Percentiles rank a stretch among this genome's conserved stretches.
phyloP scores from a whole-genome alignment of 2,113 vertebrate genomes.

The Calyptomena viridis region DNA sequence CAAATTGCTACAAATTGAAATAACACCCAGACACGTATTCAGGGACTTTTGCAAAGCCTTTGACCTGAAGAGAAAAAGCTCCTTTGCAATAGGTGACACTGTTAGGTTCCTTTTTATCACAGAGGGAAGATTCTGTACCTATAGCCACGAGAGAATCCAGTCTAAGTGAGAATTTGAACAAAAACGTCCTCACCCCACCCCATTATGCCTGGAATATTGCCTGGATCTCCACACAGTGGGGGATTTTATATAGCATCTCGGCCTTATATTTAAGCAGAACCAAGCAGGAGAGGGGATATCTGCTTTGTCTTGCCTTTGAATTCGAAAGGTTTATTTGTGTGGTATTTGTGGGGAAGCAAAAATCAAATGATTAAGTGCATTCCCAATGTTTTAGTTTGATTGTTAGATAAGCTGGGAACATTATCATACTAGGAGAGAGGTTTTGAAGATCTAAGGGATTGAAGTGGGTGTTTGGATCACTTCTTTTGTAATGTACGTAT shows the following conservation, averaged over 20 bases:
- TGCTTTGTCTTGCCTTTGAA: neutral
- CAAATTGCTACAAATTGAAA: neutral
- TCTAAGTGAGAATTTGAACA: neutral
- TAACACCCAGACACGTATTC: neutral
- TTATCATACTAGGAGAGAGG: no score
- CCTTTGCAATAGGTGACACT: neutral
- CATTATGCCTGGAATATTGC: conserved; percentile 9
- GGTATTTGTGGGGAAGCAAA: neutral
- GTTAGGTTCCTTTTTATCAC: neutral
- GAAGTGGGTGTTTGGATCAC: neutral
- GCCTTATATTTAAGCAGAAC: neutral
- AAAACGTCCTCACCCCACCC: conserved; percentile 5
- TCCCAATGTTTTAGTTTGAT: neutral
- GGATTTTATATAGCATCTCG: conserved; percentile 19
- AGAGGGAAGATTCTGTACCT: neutral
- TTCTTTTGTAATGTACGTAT: neutral
- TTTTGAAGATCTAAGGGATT: neutral
- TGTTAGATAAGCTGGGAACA: neutral
- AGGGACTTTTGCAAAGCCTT: neutral
- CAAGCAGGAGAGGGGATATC: neutral
- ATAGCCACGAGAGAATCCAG: neutral
- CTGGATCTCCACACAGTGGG: neutral
- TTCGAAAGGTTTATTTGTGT: neutral
- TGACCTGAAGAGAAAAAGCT: neutral
- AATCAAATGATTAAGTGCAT: neutral